These are phyloP conservation scores for Apodemus speciosus DNA, from an alignment of 2,113 vertebrate genomes.

Conservation along the genomic window DNA sequence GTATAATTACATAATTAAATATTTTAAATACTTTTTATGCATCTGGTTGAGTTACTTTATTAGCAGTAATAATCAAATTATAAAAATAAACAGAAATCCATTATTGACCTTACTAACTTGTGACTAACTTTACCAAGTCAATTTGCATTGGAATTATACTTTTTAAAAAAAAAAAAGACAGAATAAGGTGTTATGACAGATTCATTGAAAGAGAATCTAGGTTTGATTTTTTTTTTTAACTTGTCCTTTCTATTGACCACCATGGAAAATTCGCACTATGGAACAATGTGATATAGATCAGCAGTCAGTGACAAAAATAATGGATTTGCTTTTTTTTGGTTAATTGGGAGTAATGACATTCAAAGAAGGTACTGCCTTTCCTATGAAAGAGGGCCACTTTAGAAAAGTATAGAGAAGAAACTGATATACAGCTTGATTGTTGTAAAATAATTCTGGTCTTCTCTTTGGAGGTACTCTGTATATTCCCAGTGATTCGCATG, in stretches of 20 bases:
- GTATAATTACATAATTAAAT: too few relatives aligned
- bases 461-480: background rate
- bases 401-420: background rate
- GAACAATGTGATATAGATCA: conserved; percentile 11
- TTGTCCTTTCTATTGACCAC: background rate
- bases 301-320: background rate
- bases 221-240: conserved; percentile 26
- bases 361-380: background rate
- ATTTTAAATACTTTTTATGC: conserved; percentile 45
- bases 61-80: conserved; percentile 1
- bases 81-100: conserved; percentile 47
- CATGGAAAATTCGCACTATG: background rate
- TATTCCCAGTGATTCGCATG: background rate
- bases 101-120: background rate
- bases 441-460: background rate
- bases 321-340: background rate
- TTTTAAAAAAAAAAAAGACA: background rate
- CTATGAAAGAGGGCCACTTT: background rate
- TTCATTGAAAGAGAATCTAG: background rate
- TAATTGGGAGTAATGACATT: background rate
- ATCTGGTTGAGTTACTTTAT: conserved; percentile 8
- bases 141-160: background rate
- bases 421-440: background rate
- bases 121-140: background rate
- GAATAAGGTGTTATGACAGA: background rate